These are phyloP conservation scores for Trachelus stipa DNA, from an alignment of 2,888 invertebrate genomes.

Conservation along the genomic window DNA sequence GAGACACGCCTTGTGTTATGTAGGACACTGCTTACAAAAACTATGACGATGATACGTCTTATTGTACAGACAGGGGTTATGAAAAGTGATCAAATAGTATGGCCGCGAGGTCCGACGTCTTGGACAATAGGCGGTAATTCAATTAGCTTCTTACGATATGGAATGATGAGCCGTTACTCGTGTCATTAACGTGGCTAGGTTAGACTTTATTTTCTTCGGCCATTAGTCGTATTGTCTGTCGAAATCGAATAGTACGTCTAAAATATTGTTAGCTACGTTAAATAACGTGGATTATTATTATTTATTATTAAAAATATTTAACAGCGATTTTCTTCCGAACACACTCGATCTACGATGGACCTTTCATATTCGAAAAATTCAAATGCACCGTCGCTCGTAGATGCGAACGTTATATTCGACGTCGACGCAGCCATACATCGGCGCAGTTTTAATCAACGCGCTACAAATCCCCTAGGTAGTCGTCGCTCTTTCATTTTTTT, in stretches of 20 bases:
- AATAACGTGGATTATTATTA: background rate
- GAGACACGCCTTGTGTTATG: conserved; percentile 20
- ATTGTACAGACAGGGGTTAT: conserved; percentile 18
- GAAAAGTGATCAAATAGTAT: conserved; percentile 20
- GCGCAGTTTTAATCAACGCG: conserved; percentile 64
- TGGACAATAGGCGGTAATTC: conserved; percentile 19
- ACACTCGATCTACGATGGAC: background rate
- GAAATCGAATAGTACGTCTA: background rate
- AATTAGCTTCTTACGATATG: conserved; percentile 17
- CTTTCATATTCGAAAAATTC: conserved; percentile 4
- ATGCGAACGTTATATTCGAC: conserved; percentile 40
- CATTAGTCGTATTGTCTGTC: background rate
- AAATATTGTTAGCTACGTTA: background rate
- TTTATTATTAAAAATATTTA: background rate
- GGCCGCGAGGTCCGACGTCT: conserved; percentile 7
- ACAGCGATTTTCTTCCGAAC: background rate
- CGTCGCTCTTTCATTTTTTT: conserved; percentile 40
- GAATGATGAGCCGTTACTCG: background rate
- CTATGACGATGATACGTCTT: conserved; percentile 20
- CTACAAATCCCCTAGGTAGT: conserved; percentile 54
- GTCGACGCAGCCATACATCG: conserved; percentile 46
- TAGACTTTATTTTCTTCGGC: background rate
- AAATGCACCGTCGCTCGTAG: conserved; percentile 14
- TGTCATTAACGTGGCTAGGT: background rate
- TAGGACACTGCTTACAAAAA: conserved; percentile 24